phyloP scores from a whole-genome alignment of 2,113 vertebrate genomes.

The Pelecanoides urinatrix region DNA sequence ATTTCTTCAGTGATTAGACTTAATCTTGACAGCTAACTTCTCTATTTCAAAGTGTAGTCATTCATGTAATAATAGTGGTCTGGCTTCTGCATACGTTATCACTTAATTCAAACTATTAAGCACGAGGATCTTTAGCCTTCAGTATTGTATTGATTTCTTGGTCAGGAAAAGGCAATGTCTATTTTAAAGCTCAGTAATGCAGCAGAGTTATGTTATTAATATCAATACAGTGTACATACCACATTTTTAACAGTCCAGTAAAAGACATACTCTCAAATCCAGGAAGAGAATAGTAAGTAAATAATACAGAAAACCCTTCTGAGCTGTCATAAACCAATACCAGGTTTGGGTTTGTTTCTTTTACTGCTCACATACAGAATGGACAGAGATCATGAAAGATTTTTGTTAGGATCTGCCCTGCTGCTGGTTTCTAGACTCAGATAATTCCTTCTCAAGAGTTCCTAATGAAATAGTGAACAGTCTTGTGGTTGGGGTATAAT shows the following conservation, averaged over 20 bases:
- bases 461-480: not conserved
- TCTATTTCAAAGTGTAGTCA: not conserved
- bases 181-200: not conserved
- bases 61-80: not conserved
- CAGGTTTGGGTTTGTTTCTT: fast-evolving
- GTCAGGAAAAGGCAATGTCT: not conserved
- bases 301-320: not conserved
- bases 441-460: not conserved
- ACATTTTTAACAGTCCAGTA: not conserved
- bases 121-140: not conserved
- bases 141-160: not conserved
- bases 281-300: not conserved
- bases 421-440: not conserved
- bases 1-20: not conserved
- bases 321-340: not conserved
- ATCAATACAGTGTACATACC: not conserved
- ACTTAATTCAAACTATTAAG: not conserved
- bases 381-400: fast-evolving
- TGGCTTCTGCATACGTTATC: not conserved
- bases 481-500: not conserved
- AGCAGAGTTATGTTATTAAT: not conserved
- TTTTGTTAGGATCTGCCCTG: not conserved
- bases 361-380: not conserved
- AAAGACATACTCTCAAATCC: not conserved
- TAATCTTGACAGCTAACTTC: not conserved